Evolutionary conservation across 2,113 vertebrate genomes (phyloP).

Genomic region (Ornithorhynchus anatinus): DNA sequence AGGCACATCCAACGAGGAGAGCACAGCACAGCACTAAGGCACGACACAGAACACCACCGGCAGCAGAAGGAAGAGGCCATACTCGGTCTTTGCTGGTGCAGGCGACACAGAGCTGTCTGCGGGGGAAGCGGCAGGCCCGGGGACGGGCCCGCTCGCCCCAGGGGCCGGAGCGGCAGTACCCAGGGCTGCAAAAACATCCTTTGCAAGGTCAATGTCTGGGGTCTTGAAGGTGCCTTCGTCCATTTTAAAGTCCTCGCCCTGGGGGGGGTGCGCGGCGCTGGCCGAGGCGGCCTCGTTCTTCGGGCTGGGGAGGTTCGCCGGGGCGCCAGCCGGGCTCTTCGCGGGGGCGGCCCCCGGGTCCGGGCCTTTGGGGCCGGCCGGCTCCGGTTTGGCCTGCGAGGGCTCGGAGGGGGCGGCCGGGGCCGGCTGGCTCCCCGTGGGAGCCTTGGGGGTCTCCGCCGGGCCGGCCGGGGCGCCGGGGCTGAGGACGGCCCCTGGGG

Average conservation of each 20-base stretch:
- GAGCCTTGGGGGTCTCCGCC: conserved; percentile 64
- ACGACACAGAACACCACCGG: conserved; percentile 66
- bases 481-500: conserved; percentile 71
- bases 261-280: conserved; percentile 75
- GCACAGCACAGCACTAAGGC: conserved; percentile 67
- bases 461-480: conserved; percentile 54
- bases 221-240: conserved; percentile 91
- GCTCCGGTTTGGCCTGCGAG: conserved; percentile 69
- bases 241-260: conserved; percentile 91
- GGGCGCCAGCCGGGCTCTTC: conserved; percentile 69
- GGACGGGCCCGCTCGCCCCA: conserved; percentile 75
- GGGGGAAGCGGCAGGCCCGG: conserved; percentile 71
- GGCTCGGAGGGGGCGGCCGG: conserved; percentile 70
- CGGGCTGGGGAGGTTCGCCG: conserved; percentile 72
- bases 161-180: conserved; percentile 74
- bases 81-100: conserved; percentile 92
- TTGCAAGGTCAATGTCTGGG: conserved; percentile 87
- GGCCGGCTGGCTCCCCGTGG: conserved; percentile 60
- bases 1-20: conserved; percentile 52
- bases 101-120: conserved; percentile 78
- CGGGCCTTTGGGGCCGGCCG: conserved; percentile 67
- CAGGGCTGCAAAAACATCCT: conserved; percentile 93
- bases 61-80: conserved; percentile 80
- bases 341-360: conserved; percentile 76
- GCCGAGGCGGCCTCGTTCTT: conserved; percentile 76